Conservation (phyloP, 2,888 invertebrate genomes). For the Eledone cirrhosa region DNA sequence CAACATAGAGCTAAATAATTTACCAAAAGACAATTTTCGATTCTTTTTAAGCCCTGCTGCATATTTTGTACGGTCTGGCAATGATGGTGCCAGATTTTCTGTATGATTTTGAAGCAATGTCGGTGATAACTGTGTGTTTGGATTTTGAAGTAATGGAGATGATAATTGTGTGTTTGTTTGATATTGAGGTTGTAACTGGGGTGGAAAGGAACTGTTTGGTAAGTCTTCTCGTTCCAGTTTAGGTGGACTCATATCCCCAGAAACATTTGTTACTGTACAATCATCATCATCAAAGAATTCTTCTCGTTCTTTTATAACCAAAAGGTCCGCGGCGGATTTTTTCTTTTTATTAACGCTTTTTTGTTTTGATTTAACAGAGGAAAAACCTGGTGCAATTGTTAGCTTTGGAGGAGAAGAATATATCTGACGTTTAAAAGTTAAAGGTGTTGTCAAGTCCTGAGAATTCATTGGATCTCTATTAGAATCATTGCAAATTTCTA, state of each 20-base stretch:
- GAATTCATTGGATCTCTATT: no score
- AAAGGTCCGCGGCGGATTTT: neutral
- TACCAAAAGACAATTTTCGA: conserved; percentile 6
- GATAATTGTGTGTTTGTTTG: no score
- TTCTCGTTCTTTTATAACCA: conserved; percentile 22
- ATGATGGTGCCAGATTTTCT: no score
- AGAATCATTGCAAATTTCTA: no score
- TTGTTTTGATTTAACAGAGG: neutral
- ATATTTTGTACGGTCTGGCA: no score
- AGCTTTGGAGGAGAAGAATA: conserved; percentile 19
- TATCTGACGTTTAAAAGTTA: neutral
- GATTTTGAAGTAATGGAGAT: no score
- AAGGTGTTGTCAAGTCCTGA: no score
- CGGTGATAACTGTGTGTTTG: no score
- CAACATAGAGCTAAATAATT: conserved; percentile 6
- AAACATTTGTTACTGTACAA: neutral
- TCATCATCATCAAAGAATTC: conserved; percentile 23
- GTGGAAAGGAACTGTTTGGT: no score
- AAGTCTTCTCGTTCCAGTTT: conserved; percentile 15
- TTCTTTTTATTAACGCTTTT: neutral
- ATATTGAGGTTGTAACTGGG: no score
- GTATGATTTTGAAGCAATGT: no score
- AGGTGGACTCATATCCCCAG: no score
- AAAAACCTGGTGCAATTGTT: conserved; percentile 23
- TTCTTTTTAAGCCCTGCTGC: neutral